Percentiles rank a stretch among this genome's conserved stretches.
phyloP scores from a whole-genome alignment of 2,888 invertebrate species.

The Cryptops parisi region DNA sequence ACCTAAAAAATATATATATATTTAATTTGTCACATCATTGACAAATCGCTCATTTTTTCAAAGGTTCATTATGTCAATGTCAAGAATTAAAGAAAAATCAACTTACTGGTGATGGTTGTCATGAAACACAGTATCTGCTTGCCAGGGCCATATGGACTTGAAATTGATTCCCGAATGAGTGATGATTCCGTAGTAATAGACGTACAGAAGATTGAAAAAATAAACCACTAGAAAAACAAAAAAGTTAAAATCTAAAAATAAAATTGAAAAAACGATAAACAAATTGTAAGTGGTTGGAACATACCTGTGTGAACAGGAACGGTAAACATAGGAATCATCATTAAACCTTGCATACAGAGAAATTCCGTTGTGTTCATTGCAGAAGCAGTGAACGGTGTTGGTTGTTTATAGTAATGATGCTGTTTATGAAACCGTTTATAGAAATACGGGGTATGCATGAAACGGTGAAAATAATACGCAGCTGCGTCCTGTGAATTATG shows the following conservation, averaged over 20 bases:
- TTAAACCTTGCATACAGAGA: slow-evolving; percentile 44
- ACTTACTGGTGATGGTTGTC: slow-evolving; percentile 56
- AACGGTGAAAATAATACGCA: slow-evolving; percentile 39
- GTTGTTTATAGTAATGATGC: slow-evolving; percentile 60
- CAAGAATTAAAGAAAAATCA: neutral
- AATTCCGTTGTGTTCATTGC: slow-evolving; percentile 60
- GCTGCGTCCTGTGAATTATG: slow-evolving; percentile 11
- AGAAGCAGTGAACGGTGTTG: slow-evolving; percentile 57
- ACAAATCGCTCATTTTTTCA: neutral
- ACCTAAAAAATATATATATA: slow-evolving; percentile 21
- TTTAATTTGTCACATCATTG: neutral
- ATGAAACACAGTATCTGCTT: slow-evolving; percentile 57
- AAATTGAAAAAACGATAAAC: neutral
- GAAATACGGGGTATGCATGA: slow-evolving; percentile 51
- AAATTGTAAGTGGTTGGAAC: slow-evolving; percentile 25
- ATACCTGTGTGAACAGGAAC: slow-evolving; percentile 53
- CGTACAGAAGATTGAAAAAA: slow-evolving; percentile 36
- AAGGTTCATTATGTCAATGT: too few relatives aligned
- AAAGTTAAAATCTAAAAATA: neutral
- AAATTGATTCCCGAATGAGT: slow-evolving; percentile 61
- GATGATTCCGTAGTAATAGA: slow-evolving; percentile 57
- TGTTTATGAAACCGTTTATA: slow-evolving; percentile 57
- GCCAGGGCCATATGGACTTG: slow-evolving; percentile 53
- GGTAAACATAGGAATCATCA: slow-evolving; percentile 45
- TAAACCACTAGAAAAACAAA: slow-evolving; percentile 24